Base-by-base conservation (phyloP, 1,140 invertebrate genomes). In the Hylaeus volcanicus region DNA sequence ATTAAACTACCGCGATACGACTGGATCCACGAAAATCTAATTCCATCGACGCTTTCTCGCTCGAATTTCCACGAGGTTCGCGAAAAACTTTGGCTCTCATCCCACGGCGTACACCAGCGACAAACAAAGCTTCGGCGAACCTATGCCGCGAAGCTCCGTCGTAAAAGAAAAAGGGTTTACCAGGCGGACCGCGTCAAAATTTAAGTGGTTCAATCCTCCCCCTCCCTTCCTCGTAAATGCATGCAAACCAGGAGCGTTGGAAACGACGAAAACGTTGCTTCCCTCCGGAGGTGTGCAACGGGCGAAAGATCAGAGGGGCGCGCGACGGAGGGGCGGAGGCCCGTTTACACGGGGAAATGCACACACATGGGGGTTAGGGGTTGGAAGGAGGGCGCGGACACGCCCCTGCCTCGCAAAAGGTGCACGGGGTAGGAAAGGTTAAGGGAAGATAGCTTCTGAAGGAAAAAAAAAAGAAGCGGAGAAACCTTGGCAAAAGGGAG, bases 281-380 rank as follows among this genome's bases (percentile, higher is more conserved):
- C 14, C 48, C 14, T 45, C 26, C 5, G 55, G 41, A 60, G 45
- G 43, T 53, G 39, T 66, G 51, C 53, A 53, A 51, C 12, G 48
- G 55, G 15, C 56, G 68, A 26, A 5, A 39, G 26, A 65, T 68
- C 65, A n/a, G 26, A 60, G 37, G 64, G 0, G 53, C 26, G 9
- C 6, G 63, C 12, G 43, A 48, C 56, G 53, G 69, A 26, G 69
- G 51, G 37, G 48, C 48, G 56, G 65, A 53, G 69, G 26, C 74
- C 48, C 74, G 80, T 79, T 86, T 86, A 86, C 73, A 83, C 81
- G 73, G 84, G 66, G 75, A 83, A 76, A 74, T 80, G 76, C 73
- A 83, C 85, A 86, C 77, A 86, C 85, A 73, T 53, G 69, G 37
- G 56, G 6, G 14, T 51, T 11, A 15, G 39, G 41, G 48, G 68